phyloP scores from a whole-genome alignment of 1,140 invertebrate genomes.

The Theocolax elegans region DNA sequence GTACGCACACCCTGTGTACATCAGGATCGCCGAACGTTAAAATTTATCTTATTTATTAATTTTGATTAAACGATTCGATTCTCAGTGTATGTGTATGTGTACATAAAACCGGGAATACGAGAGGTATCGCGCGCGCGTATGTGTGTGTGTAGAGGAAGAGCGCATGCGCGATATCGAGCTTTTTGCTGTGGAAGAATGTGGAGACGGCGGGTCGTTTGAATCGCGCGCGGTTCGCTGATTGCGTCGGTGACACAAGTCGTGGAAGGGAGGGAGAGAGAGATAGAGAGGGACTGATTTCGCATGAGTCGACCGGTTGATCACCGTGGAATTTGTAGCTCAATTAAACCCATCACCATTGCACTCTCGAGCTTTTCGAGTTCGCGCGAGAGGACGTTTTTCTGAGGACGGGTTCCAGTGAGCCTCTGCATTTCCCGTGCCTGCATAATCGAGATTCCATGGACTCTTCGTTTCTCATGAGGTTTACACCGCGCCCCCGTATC shows the following conservation, averaged over 20 bases:
- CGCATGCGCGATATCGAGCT: constrained; percentile 55
- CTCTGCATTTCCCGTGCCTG: constrained; percentile 9
- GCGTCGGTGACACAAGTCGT: constrained; percentile 40
- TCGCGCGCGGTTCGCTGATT: constrained; percentile 53
- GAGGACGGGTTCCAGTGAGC: too few species aligned
- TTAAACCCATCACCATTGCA: constrained; percentile 59
- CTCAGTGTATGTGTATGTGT: too few species aligned
- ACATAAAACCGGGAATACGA: not conserved
- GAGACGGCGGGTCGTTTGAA: constrained; percentile 66
- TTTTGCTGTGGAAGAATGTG: constrained; percentile 63
- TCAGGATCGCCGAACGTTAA: too few species aligned
- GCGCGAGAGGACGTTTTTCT: not conserved
- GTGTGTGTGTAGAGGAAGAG: constrained; percentile 58
- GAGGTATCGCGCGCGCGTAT: constrained; percentile 43
- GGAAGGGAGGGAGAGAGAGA: not conserved
- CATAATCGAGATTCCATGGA: constrained; percentile 31
- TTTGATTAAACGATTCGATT: too few species aligned
- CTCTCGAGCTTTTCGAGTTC: constrained; percentile 38
- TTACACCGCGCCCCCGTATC: too few species aligned
- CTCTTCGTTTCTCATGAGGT: constrained; percentile 5
- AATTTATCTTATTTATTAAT: too few species aligned
- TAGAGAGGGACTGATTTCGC: constrained; percentile 58
- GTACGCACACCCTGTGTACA: too few species aligned
- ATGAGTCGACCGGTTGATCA: constrained; percentile 66
- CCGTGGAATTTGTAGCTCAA: constrained; percentile 67